Conservation (phyloP, 2,797 vertebrate genomes). For the Lutjanus campechanus region DNA sequence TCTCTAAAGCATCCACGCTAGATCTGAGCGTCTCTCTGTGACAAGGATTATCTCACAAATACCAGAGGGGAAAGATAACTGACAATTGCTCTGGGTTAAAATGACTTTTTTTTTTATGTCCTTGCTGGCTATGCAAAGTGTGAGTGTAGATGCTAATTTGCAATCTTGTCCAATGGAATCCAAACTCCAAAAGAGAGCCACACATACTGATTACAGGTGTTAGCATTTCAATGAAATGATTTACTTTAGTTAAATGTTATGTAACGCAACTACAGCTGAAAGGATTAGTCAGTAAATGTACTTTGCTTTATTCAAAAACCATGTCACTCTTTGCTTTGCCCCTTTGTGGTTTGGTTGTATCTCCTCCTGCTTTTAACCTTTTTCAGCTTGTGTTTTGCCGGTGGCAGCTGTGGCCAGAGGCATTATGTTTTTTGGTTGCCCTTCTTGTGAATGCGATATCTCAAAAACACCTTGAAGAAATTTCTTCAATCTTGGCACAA, state of each 20-base stretch:
- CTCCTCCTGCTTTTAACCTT: background rate
- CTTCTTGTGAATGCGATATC: no score
- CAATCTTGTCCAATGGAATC: conserved; percentile 32
- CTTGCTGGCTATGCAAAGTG: conserved; percentile 38
- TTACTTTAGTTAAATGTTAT: background rate
- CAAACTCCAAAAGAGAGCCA: conserved; percentile 1
- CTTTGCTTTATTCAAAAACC: background rate
- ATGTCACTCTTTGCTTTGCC: background rate
- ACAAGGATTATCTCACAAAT: conserved; percentile 70
- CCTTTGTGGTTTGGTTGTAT: background rate
- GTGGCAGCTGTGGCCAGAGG: no score
- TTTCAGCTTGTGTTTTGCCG: background rate
- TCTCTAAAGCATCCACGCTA: conserved; percentile 59
- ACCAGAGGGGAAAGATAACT: conserved; percentile 52
- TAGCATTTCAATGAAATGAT: background rate
- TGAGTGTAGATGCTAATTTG: conserved; percentile 40
- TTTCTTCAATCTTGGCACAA: no score
- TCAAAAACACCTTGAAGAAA: no score
- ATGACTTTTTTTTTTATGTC: conserved; percentile 17
- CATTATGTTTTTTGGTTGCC: no score
- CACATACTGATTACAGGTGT: background rate
- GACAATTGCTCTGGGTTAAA: conserved; percentile 58
- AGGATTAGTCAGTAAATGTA: background rate
- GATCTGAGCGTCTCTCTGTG: conserved; percentile 62
- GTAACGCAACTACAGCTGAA: background rate